Evolutionary conservation across 2,113 vertebrate genomes (phyloP).

Genomic region (Ageneiosus marmoratus): DNA sequence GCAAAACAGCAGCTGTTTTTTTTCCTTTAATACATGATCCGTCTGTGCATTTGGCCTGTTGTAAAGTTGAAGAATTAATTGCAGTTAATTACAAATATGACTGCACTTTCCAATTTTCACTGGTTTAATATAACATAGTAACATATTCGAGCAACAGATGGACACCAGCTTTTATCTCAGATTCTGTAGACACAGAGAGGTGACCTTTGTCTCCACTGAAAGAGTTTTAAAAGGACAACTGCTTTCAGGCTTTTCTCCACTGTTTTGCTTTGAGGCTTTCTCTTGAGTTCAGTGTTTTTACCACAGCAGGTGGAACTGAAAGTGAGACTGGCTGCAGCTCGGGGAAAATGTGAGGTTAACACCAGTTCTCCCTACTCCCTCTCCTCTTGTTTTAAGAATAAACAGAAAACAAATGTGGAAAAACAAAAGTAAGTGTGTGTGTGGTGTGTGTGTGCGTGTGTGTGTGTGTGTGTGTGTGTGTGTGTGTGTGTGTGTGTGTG

Average conservation of each 20-base stretch:
- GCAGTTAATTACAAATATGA: not conserved
- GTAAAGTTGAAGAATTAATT: not conserved
- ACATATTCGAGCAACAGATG: not conserved
- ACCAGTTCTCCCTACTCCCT: slow-evolving; percentile 52
- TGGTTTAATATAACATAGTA: too few species aligned
- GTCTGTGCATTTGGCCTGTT: not conserved
- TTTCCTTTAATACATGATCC: not conserved
- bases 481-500: not conserved
- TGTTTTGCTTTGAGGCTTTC: slow-evolving; percentile 18
- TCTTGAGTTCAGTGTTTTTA: slow-evolving; percentile 13
- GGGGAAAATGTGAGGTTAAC: slow-evolving; percentile 50
- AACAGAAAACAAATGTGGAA: slow-evolving; percentile 69
- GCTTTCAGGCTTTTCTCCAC: not conserved
- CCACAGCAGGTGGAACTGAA: slow-evolving; percentile 44
- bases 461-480: slow-evolving; percentile 41
- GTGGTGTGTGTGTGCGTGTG: slow-evolving; percentile 13
- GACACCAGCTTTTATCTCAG: slow-evolving; percentile 22
- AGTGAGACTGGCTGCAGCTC: slow-evolving; percentile 8
- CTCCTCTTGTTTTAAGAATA: slow-evolving; percentile 67
- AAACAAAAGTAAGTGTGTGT: slow-evolving; percentile 49
- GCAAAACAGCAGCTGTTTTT: not conserved
- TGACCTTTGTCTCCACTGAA: not conserved
- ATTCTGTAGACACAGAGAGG: not conserved
- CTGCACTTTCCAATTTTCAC: not conserved
- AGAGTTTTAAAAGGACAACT: slow-evolving; percentile 13